These are phyloP conservation scores for Anoura caudifer DNA, from an alignment of 2,113 vertebrate species.

Conservation along the genomic window DNA sequence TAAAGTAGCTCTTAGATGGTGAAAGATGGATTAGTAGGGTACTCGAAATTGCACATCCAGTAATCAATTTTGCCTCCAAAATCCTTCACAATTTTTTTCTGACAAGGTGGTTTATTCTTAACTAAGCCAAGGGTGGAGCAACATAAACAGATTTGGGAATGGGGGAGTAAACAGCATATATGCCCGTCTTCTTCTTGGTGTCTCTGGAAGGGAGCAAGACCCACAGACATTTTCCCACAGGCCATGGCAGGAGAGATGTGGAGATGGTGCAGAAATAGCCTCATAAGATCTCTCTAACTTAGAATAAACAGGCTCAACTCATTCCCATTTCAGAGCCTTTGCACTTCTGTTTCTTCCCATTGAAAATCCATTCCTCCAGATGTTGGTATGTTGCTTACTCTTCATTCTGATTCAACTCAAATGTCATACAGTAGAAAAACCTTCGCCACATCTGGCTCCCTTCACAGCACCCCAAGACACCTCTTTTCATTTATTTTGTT, in stretches of 20 bases:
- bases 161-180: not conserved
- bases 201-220: not conserved
- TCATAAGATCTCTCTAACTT: not conserved
- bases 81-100: not conserved
- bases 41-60: not conserved
- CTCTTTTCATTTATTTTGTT: not conserved
- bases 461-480: not conserved
- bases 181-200: not conserved
- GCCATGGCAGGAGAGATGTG: not conserved
- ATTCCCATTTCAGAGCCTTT: not conserved
- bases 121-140: not conserved
- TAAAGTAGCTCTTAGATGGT: not conserved
- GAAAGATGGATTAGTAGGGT: not conserved
- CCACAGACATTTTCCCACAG: not conserved
- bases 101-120: not conserved
- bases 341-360: not conserved
- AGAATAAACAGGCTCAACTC: not conserved
- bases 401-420: not conserved
- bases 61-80: not conserved
- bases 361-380: not conserved
- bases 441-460: not conserved
- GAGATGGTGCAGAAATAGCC: not conserved
- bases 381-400: not conserved
- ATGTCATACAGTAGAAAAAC: not conserved
- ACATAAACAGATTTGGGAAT: not conserved